Evolutionary conservation across 1,140 invertebrate genomes (phyloP), one percentile per base, ranked within the genome.

Genomic region (Dendrolimus kikuchii): DNA sequence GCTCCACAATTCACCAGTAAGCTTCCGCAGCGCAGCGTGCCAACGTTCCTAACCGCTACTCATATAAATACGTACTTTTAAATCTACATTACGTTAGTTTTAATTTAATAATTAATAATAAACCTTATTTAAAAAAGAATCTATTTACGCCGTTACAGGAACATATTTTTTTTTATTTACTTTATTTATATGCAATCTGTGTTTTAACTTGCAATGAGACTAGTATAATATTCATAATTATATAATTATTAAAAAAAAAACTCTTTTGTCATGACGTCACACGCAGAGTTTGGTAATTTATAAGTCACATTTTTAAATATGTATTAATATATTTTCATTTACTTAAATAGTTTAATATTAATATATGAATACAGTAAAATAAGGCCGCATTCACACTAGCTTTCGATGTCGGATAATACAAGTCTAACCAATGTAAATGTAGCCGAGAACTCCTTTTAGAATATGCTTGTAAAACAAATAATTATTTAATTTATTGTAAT

Each of bases 111-210:
- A 64, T 66, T 77, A 78, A 81, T 68, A 71, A 74, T 79, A 77
- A 77, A 57, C 69, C 69, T 23, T 23, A 23, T 23, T 23, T 23
- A 23, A 23, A 23, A 23, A 23, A 23, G 23, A 23, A 23, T 23
- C 65, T 76, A 74, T 74, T 83, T 79, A 84, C 76, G 77, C 76
- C 77, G 77, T 77, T 78, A 82, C 74, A 85, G 81, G 81, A 85
- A 85, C 81, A 85, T 82, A n/a, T 75, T 77, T 74, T 39, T 50
- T 75, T 77, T 23, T 23, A 23, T 23, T 23, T 23, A 23, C 23
- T 23, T 23, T 23, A 23, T 74, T 78, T 79, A 77, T 77, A 80
- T 81, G 77, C 79, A 62, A 43, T 72, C 74, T 81, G 73, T 79
- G 23, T 23, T 23, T 78, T 72, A 77, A 77, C 69, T 83, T 81